These are phyloP conservation scores for Apamea epomidion DNA, from an alignment of 2,888 invertebrate genomes.

Conservation along the genomic window DNA sequence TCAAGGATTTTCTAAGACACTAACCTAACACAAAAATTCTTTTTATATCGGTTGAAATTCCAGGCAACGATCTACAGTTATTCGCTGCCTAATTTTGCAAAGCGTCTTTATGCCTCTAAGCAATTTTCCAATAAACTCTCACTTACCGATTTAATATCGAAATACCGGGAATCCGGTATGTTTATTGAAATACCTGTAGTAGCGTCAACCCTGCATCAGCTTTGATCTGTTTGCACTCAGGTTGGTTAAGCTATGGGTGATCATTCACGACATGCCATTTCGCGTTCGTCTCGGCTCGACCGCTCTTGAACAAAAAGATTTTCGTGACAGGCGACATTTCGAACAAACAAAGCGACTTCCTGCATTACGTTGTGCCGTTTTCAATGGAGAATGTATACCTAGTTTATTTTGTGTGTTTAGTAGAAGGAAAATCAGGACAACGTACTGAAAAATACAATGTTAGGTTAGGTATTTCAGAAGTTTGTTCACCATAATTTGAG, in stretches of 20 bases:
- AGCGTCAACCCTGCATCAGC: conserved; percentile 67
- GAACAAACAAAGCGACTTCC: conserved; percentile 55
- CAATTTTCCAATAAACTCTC: conserved; percentile 42
- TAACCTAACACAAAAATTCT: conserved; percentile 18
- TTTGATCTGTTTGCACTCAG: conserved; percentile 75
- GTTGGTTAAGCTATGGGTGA: conserved; percentile 62
- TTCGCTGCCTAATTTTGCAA: conserved; percentile 6
- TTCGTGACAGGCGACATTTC: conserved; percentile 47
- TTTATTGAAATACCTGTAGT: conserved; percentile 44
- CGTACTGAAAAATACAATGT: conserved; percentile 1
- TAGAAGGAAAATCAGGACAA: neutral
- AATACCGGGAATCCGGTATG: conserved; percentile 50
- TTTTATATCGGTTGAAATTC: conserved; percentile 18
- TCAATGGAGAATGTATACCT: conserved; percentile 19
- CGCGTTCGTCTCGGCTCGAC: conserved; percentile 48
- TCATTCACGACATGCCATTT: conserved; percentile 70
- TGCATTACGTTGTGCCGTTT: conserved; percentile 30
- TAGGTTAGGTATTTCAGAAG: neutral
- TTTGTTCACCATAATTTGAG: neutral
- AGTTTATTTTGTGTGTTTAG: conserved; percentile 12
- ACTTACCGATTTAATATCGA: conserved; percentile 26
- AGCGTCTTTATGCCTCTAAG: neutral
- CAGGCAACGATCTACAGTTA: neutral
- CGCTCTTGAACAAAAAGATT: conserved; percentile 61
- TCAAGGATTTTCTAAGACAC: conserved; percentile 20